A percentile compares a stretch with the other conserved stretches of the same genome.
Evolutionary conservation across 2,797 vertebrate genomes (phyloP).

Genomic region (Pangasius sanitwongsei): DNA sequence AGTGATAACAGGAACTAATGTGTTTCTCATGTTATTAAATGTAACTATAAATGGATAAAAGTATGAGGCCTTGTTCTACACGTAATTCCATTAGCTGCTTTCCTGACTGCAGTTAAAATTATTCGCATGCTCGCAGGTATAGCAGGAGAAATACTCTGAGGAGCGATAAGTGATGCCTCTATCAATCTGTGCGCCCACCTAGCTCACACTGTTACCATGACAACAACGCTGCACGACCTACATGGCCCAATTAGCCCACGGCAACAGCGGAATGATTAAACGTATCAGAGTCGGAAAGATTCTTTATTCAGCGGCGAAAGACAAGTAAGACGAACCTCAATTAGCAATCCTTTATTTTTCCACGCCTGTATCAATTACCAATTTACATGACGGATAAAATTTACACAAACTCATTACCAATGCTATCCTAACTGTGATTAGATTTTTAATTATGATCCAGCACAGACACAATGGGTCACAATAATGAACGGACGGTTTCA

Average conservation of each 20-base stretch:
- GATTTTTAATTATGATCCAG: slow-evolving; percentile 5
- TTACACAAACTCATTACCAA: slow-evolving; percentile 6
- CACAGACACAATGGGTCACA: slow-evolving; percentile 4
- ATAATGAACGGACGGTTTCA: slow-evolving; percentile 15
- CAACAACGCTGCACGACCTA: not conserved
- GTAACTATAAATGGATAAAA: not conserved
- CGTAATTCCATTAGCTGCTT: not conserved
- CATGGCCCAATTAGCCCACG: not conserved
- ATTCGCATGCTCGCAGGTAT: not conserved
- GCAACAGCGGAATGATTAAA: not conserved
- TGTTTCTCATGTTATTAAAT: not conserved
- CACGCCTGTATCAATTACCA: not conserved
- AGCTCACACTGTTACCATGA: slow-evolving; percentile 7
- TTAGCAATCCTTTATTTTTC: not conserved
- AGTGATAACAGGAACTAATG: not conserved
- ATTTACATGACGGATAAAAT: not conserved
- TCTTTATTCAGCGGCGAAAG: not conserved
- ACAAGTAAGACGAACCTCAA: not conserved
- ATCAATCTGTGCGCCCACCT: slow-evolving; percentile 22
- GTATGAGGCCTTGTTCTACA: not conserved
- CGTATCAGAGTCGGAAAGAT: not conserved
- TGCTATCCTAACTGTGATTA: not conserved
- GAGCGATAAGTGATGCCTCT: slow-evolving; percentile 31
- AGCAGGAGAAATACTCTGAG: not conserved
- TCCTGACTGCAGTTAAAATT: not conserved